Percentiles rank a stretch among this genome's conserved stretches.
Evolutionary conservation across 2,797 vertebrate genomes (phyloP).

Genomic region (Eulemur coronatus): DNA sequence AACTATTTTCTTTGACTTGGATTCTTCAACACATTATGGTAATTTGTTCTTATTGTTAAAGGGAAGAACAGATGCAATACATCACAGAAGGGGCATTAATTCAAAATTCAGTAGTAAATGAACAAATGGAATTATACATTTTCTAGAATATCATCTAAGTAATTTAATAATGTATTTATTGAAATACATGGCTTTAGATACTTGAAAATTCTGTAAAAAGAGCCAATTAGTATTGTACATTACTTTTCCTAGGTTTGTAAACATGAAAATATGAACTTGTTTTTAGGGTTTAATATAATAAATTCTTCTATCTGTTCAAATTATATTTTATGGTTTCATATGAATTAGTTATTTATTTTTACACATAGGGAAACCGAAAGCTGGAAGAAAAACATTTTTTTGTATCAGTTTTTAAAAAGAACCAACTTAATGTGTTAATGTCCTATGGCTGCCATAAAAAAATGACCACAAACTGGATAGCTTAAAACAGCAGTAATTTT

Average conservation of each 20-base stretch:
- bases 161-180: conserved; percentile 33
- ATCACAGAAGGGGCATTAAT: conserved; percentile 20
- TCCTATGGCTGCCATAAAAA: background rate
- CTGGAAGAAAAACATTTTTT: background rate
- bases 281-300: background rate
- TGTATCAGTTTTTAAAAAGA: conserved; percentile 5
- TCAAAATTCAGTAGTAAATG: conserved; percentile 26
- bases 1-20: background rate
- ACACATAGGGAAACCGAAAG: background rate
- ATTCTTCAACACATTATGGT: background rate
- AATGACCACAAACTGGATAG: background rate
- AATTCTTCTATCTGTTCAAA: background rate
- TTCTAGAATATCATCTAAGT: conserved; percentile 32
- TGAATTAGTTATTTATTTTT: background rate
- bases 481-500: background rate
- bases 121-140: background rate
- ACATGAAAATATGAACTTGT: background rate
- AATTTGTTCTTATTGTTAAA: conserved; percentile 13
- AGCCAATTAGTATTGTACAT: background rate
- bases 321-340: conserved; percentile 30
- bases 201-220: background rate
- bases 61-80: background rate
- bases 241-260: conserved; percentile 14
- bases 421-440: background rate
- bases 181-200: background rate